These are phyloP conservation scores for Clusia tigrina DNA, from an alignment of 2,888 invertebrate species.

Conservation along the genomic window DNA sequence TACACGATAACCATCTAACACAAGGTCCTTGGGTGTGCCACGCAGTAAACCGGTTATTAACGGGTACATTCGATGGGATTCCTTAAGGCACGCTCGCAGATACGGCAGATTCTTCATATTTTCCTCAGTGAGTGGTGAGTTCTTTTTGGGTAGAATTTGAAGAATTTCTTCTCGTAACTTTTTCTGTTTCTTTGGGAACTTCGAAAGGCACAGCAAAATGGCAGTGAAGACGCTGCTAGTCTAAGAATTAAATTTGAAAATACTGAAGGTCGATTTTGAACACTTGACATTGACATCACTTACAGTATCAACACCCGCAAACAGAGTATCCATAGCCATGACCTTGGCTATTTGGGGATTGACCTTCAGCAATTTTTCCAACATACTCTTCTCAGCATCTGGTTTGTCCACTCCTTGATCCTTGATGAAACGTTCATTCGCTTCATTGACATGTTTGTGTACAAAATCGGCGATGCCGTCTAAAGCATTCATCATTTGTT, in stretches of 20 bases:
- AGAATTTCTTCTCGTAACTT: slow-evolving; percentile 70
- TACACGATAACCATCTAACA: slow-evolving; percentile 71
- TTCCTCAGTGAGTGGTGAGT: slow-evolving; percentile 63
- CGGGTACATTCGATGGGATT: slow-evolving; percentile 72
- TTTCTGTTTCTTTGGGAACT: slow-evolving; percentile 72
- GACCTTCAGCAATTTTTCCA: slow-evolving; percentile 71
- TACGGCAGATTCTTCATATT: slow-evolving; percentile 68
- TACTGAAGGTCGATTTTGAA: background rate
- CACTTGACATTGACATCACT: slow-evolving; percentile 41
- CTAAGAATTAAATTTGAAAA: background rate
- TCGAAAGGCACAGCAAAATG: slow-evolving; percentile 65
- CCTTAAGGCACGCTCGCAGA: slow-evolving; percentile 78
- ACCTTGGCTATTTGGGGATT: slow-evolving; percentile 71
- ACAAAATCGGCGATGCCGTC: slow-evolving; percentile 24
- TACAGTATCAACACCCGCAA: slow-evolving; percentile 79
- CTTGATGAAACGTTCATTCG: slow-evolving; percentile 45
- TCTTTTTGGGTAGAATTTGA: slow-evolving; percentile 62
- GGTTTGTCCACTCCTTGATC: slow-evolving; percentile 41
- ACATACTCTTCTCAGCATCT: slow-evolving; percentile 67
- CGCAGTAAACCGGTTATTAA: slow-evolving; percentile 69
- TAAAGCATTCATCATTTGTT: slow-evolving; percentile 39
- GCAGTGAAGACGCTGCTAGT: slow-evolving; percentile 65
- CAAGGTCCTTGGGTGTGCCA: slow-evolving; percentile 67
- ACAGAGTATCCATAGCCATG: slow-evolving; percentile 76
- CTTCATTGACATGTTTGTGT: slow-evolving; percentile 52